Evolutionary conservation across 2,113 vertebrate genomes (phyloP).

Genomic region (Vicugna pacos): DNA sequence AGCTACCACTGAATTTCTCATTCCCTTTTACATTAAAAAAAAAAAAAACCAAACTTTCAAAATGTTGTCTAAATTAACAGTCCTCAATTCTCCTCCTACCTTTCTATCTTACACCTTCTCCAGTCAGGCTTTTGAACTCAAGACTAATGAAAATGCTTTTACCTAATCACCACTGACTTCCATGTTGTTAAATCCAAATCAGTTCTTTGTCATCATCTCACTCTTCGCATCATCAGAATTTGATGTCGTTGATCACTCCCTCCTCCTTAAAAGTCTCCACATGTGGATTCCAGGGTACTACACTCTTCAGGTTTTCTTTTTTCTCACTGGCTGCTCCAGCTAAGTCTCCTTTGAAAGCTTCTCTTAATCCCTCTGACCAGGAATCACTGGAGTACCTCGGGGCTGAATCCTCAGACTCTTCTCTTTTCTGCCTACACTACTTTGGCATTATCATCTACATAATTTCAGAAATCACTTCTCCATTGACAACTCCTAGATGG

Average conservation of each 20-base stretch:
- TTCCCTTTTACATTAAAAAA: not conserved
- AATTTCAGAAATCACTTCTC: slow-evolving; percentile 27
- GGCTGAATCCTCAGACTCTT: not conserved
- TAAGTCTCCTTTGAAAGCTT: not conserved
- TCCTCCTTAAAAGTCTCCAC: not conserved
- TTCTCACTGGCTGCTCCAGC: not conserved
- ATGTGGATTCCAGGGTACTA: not conserved
- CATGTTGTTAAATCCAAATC: not conserved
- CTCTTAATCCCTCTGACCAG: not conserved
- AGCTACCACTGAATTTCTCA: not conserved
- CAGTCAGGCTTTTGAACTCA: not conserved
- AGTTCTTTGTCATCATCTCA: not conserved
- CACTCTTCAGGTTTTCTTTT: not conserved
- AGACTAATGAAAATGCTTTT: not conserved
- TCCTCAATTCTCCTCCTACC: not conserved
- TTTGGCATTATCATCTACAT: not conserved
- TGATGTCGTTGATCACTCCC: not conserved
- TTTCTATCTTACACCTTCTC: not conserved
- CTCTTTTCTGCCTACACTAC: not conserved
- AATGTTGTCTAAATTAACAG: slow-evolving; percentile 1
- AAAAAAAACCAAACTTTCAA: not conserved
- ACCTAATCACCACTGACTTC: not conserved
- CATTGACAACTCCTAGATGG: not conserved
- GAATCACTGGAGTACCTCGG: not conserved
- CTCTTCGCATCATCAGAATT: not conserved